A percentile compares a stretch with the other conserved stretches of the same genome.
Evolutionary conservation across 2,113 vertebrate genomes (phyloP).

Genomic region (Pogona vitticeps): DNA sequence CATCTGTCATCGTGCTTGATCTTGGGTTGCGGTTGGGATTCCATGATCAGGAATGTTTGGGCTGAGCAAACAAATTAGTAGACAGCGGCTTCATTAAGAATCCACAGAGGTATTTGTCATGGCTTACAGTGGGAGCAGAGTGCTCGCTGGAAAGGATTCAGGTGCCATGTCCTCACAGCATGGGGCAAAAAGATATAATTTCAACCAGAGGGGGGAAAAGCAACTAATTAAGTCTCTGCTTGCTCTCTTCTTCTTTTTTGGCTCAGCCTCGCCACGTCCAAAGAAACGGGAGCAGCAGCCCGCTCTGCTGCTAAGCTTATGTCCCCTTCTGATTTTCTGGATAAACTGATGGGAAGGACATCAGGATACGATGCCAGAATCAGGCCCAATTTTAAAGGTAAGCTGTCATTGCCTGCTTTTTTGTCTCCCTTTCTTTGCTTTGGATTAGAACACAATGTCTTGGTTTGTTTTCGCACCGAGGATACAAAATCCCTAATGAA

Average conservation of each 20-base stretch:
- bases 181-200: conserved; percentile 9
- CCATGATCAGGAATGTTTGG: conserved; percentile 54
- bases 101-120: conserved; percentile 43
- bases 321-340: conserved; percentile 98
- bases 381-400: conserved; percentile 99
- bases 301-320: conserved; percentile 90
- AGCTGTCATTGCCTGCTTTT: background rate
- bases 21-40: conserved; percentile 55
- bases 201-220: background rate
- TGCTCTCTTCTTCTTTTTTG: conserved; percentile 54
- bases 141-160: conserved; percentile 21
- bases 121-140: conserved; percentile 35
- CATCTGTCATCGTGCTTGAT: conserved; percentile 45
- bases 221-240: conserved; percentile 42
- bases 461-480: background rate
- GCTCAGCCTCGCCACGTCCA: conserved; percentile 92
- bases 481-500: background rate
- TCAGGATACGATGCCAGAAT: conserved; percentile 98
- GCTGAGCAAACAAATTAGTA: conserved; percentile 64
- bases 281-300: conserved; percentile 91
- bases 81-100: conserved; percentile 58
- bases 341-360: conserved; percentile 97
- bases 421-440: background rate
- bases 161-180: conserved; percentile 24
- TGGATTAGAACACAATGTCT: background rate